phyloP scores from a whole-genome alignment of 2,888 invertebrate species.

The Glaucopsyche alexis region DNA sequence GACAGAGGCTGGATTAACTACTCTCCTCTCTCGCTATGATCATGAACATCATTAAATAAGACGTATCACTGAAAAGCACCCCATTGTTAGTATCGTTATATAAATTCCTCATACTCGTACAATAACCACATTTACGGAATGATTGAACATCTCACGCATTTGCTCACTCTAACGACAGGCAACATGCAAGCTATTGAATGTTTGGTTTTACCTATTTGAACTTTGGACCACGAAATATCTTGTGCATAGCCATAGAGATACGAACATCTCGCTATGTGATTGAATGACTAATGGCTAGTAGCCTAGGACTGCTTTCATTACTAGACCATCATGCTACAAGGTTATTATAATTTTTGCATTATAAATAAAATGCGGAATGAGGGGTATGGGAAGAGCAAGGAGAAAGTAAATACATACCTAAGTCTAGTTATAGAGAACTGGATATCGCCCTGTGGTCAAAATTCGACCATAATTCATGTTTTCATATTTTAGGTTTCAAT shows the following conservation, averaged over 20 bases:
- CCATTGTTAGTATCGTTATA: constrained; percentile 41
- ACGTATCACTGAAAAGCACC: constrained; percentile 33
- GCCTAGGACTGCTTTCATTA: neutral
- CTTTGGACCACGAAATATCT: constrained; percentile 9
- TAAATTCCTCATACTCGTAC: constrained; percentile 42
- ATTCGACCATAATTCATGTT: too few species aligned
- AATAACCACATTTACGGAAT: constrained; percentile 42
- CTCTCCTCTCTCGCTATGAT: neutral
- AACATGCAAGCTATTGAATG: constrained; percentile 48
- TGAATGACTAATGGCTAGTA: neutral
- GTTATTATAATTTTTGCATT: too few species aligned
- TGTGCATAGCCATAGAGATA: neutral
- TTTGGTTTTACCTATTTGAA: constrained; percentile 32
- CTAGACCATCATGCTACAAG: neutral
- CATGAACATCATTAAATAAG: constrained; percentile 24
- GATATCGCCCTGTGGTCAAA: too few species aligned
- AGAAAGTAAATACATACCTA: too few species aligned
- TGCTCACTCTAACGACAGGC: constrained; percentile 47
- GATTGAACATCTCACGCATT: constrained; percentile 46
- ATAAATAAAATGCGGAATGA: too few species aligned
- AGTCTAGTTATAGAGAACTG: too few species aligned
- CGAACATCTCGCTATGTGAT: neutral
- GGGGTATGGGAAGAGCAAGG: too few species aligned
- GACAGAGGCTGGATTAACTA: neutral
- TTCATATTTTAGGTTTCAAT: too few species aligned